Percentiles rank a stretch among this genome's conserved stretches.
These are phyloP conservation scores for Hyposmocoma kahamanoa DNA, from an alignment of 1,140 invertebrate species.

Conservation along the genomic window DNA sequence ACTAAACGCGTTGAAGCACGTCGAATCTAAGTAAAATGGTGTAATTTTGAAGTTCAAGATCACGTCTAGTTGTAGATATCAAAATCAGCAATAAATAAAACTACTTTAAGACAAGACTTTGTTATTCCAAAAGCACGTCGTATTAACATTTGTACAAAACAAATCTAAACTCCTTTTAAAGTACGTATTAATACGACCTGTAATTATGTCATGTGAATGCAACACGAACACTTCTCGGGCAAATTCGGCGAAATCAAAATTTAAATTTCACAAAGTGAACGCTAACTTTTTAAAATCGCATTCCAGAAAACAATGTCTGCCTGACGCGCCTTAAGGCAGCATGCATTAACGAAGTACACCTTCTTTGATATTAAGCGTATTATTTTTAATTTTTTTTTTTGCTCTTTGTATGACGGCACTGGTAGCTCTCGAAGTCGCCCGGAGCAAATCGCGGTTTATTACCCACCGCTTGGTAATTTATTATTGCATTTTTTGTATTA, in stretches of 20 bases:
- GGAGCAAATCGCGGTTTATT: slow-evolving; percentile 69
- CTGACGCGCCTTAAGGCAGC: slow-evolving; percentile 62
- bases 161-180: too few relatives aligned
- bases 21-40: too few relatives aligned
- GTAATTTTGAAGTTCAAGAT: too few relatives aligned
- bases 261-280: slow-evolving; percentile 29
- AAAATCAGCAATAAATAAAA: too few relatives aligned
- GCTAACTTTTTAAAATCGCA: slow-evolving; percentile 37
- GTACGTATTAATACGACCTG: too few relatives aligned
- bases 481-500: slow-evolving; percentile 72
- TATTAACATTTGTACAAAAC: too few relatives aligned
- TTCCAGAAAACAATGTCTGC: slow-evolving; percentile 69
- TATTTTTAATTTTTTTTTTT: slow-evolving; percentile 49
- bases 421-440: slow-evolving; percentile 63
- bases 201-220: slow-evolving; percentile 31
- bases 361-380: slow-evolving; percentile 68
- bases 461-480: slow-evolving; percentile 64
- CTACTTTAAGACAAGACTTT: too few relatives aligned
- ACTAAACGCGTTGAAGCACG: too few relatives aligned
- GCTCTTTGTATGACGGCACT: slow-evolving; percentile 42
- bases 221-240: slow-evolving; percentile 19
- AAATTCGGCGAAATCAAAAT: slow-evolving; percentile 36
- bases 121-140: too few relatives aligned
- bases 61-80: too few relatives aligned
- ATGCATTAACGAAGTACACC: slow-evolving; percentile 69